Conservation (phyloP, 2,113 vertebrate species). For the Archocentrus centrarchus region DNA sequence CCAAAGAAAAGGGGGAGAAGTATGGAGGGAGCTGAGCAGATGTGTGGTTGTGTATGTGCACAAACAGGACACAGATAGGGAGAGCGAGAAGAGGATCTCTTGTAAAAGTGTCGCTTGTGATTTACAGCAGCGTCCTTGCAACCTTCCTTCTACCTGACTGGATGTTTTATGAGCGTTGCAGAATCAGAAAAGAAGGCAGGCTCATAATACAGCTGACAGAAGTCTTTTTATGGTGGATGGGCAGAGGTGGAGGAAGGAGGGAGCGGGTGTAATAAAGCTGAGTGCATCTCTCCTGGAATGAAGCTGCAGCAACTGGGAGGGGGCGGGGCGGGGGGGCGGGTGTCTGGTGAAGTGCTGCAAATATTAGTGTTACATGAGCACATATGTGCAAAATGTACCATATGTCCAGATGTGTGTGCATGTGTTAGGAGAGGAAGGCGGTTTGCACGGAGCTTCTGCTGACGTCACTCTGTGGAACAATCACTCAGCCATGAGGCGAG, state of each 20-base stretch:
- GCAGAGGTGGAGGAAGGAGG: conserved; percentile 41
- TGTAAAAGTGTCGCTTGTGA: conserved; percentile 72
- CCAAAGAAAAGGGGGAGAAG: neutral
- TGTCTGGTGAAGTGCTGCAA: conserved; percentile 38
- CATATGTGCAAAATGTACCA: neutral
- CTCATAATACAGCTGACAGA: conserved; percentile 80
- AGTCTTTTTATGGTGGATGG: conserved; percentile 76
- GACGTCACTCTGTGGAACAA: conserved; percentile 57
- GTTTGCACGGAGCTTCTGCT: conserved; percentile 38
- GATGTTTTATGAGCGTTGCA: conserved; percentile 77
- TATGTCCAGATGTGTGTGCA: conserved; percentile 28
- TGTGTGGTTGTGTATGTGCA: conserved; percentile 35
- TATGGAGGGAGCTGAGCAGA: conserved; percentile 16
- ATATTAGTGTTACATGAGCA: conserved; percentile 21
- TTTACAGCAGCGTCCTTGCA: conserved; percentile 77
- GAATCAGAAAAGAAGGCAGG: conserved; percentile 72
- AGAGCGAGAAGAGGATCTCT: conserved; percentile 36
- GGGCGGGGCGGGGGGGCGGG: conserved; percentile 7
- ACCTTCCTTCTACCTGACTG: conserved; percentile 66
- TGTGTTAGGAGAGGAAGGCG: conserved; percentile 23
- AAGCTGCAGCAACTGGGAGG: conserved; percentile 45
- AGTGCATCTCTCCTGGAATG: conserved; percentile 80
- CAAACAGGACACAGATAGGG: conserved; percentile 29
- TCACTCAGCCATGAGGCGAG: conserved; percentile 44
- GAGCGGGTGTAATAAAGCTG: conserved; percentile 77